Evolutionary conservation across 2,797 vertebrate species (phyloP), one percentile per base, ranked within the genome.

Genomic region (Eulemur mongoz): DNA sequence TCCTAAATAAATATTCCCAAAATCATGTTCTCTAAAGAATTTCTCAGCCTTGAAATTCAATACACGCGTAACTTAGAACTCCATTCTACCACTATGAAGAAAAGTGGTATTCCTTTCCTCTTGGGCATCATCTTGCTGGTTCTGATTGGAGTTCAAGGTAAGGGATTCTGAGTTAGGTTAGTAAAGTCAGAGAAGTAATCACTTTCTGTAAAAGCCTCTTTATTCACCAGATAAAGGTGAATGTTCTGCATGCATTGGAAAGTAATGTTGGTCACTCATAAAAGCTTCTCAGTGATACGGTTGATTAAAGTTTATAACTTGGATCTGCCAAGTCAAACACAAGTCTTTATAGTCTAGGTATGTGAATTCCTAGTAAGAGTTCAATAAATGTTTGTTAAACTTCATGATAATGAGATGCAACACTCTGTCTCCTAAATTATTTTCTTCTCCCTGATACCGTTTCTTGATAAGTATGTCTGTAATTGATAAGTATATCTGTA

Each of bases 71-170:
- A 95, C 50, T 83, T n/a, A 80, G 65, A 85, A 85, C 13, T 52
- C 50, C 69, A n/a, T 61, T 59, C 43, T 54, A 43, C 48, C 75
- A 84, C 57, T 22, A 98, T 98, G 98, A 90, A 94, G 94, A 88
- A 72, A 78, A 27, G 32, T 14, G 73, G 45, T 22, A 2, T 48
- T 90, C 35, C 48, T 45, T 52, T 98, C n/a, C 23, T 97, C 61
- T 52, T 89, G 50, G 84, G 67, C 14, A 30, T 96, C 94, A 82
- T 87, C 94, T 84, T 97, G 83, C 96, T 97, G 87, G 38, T 70
- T 82, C 89, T 97, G 83, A 79, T 11, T 79, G 91, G 73, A 79
- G 76, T 93, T 96, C 89, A 95, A 98, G 98, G 97, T 98, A 97
- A 97, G 96, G 54, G 8, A 13, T 59, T 96, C 27, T 75, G 43